Base-by-base conservation (phyloP, 2,888 invertebrate genomes). In the Cordilura impudica region DNA sequence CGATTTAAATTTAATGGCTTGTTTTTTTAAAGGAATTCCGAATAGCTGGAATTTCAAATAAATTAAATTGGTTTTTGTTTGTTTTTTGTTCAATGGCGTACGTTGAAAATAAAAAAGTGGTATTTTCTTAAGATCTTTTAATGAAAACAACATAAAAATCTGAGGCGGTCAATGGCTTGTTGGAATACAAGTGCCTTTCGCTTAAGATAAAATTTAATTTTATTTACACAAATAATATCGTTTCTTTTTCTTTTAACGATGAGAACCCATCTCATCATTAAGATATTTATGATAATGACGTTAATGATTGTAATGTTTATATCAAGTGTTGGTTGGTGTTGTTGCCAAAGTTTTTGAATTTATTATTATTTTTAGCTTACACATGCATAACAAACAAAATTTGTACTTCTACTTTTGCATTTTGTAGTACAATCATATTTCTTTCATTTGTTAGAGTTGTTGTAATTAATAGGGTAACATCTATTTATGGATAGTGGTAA, bases 251-350 rank as follows among this genome's bases (percentile, higher is more conserved):
- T 26, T 45, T 49, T 12, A 43, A 29, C 16, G 56, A 21, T 51
- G 43, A 61, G 14, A 31, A 21, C n/a, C n/a, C 31, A 14, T 76
- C 51, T 60, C 18, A 53, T 23, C 23, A 39, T 12, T 39, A 39
- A 47, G 61, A 58, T 58, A 61, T 60, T 60, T 56, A 58, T 51
- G 53, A 66, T 78, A 60, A 78, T 74, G 60, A 70, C 43, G 70
- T 58, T 78, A 70, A 73, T 78, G 65, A 65, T 73, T 35, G 43
- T 23, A 26, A 77, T 66, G 51, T 71, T 71, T 77, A 49, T 53
- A 70, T 56, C 61, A 70, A 75, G 63, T 63, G 58, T 16, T 39
- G 26, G 26, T 6, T 26, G 26, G 5, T 31, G 6, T 31, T 39
- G 35, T 39, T 39, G 35, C 35, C 35, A 39, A n/a, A 39, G 4